These are phyloP conservation scores for Lasaia peninsularis DNA, from an alignment of 1,140 invertebrate species.

Conservation along the genomic window DNA sequence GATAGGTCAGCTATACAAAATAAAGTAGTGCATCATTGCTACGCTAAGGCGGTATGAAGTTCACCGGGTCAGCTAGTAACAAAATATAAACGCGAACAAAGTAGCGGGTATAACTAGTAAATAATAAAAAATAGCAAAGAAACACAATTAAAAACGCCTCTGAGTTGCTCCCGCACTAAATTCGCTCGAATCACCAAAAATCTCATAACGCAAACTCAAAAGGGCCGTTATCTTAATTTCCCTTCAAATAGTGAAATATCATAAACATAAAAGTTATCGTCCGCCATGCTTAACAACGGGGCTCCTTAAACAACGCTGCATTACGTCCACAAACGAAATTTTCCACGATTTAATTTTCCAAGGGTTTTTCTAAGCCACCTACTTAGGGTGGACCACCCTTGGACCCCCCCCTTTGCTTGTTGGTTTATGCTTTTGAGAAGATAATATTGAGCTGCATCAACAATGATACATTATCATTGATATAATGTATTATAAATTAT, in stretches of 20 bases:
- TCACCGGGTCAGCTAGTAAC: too few relatives aligned
- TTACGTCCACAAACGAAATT: slow-evolving; percentile 28
- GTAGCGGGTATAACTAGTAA: too few relatives aligned
- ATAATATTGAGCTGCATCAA: background rate
- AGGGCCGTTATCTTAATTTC: slow-evolving; percentile 26
- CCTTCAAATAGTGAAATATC: slow-evolving; percentile 27
- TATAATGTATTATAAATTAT: too few relatives aligned
- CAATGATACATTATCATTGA: too few relatives aligned
- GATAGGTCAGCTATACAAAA: too few relatives aligned
- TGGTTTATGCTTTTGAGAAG: background rate
- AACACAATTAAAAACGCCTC: too few relatives aligned
- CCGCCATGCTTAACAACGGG: slow-evolving; percentile 17
- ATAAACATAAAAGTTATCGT: slow-evolving; percentile 27
- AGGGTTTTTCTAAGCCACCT: slow-evolving; percentile 30
- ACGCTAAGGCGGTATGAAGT: too few relatives aligned
- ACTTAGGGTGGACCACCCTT: background rate
- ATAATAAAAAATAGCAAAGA: too few relatives aligned
- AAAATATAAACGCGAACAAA: too few relatives aligned
- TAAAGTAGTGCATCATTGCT: too few relatives aligned
- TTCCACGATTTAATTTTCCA: slow-evolving; percentile 45
- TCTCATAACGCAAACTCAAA: slow-evolving; percentile 6
- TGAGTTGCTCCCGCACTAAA: background rate
- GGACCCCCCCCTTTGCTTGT: background rate
- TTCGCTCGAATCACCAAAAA: background rate
- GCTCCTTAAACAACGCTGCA: slow-evolving; percentile 32